Evolutionary conservation across 2,888 invertebrate genomes (phyloP), one percentile per base, ranked within the genome.

Genomic region (Malacosoma neustria): DNA sequence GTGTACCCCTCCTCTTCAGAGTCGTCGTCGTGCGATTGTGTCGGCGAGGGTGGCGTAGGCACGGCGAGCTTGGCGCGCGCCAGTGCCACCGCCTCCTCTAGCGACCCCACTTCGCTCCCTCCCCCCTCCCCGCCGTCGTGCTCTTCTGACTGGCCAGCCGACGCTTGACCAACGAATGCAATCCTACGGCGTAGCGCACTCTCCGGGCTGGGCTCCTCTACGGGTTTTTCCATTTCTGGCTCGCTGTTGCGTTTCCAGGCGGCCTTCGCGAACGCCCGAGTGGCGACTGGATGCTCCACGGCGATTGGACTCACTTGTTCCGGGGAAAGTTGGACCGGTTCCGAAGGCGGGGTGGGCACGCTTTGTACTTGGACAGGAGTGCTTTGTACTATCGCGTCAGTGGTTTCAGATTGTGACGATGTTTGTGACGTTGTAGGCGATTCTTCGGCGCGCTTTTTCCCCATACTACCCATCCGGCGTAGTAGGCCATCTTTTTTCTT

Each of bases 151-250:
- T 86, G 55, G 51, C 75, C 80, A 12, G 82, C 67, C 1, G 87
- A 82, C 38, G 86, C 70, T 47, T 89, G 88, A 41, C 87, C 77
- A 38, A 88, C 87, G 56, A 88, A 89, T 32, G 81, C 81, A 38
- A 88, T 82, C 12, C 88, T 81, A 6, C 88, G 76, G 36, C 86
- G 72, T 45, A 75, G 51, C 36, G 85, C 74, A 57, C 65, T 79
- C 44, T 73, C 82, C 30, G 85, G 77, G 37, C 81, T 82, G 42
- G 84, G 82, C 51, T 79, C 77, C 57, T 86, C 87, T 35, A 72
- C 66, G 13, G 72, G 72, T 46, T 71, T 74, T 50, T 64, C 87
- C 74, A 77, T 87, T 61, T 64, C 75, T 12, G 65, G 61, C 38
- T 65, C 67, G 39, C 70, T 72, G 34, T 67, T 71, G 9, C 77